These are phyloP conservation scores for Halocaridina rubra DNA, from an alignment of 2,888 invertebrate genomes.

Conservation along the genomic window DNA sequence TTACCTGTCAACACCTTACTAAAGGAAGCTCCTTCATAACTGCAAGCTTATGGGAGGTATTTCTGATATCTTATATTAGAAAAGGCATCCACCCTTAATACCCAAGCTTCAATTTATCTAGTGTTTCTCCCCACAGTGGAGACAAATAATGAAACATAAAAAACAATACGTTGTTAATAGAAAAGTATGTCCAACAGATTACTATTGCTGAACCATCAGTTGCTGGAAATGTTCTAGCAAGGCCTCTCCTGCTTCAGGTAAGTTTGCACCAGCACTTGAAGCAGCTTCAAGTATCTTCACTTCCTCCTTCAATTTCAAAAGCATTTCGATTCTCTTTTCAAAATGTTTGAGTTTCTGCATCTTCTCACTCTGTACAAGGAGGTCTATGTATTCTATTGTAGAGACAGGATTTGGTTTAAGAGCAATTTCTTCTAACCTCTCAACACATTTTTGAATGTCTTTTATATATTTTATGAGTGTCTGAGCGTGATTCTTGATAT, in stretches of 20 bases:
- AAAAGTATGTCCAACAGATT: too few relatives aligned
- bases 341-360: constrained; percentile 35
- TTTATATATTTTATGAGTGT: constrained; percentile 42
- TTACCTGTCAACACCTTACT: too few relatives aligned
- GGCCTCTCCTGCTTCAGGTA: constrained; percentile 35
- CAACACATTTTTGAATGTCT: constrained; percentile 5
- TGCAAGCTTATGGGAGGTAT: too few relatives aligned
- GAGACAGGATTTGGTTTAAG: constrained; percentile 64
- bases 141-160: too few relatives aligned
- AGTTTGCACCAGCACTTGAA: neutral
- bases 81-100: too few relatives aligned
- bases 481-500: constrained; percentile 48
- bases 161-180: too few relatives aligned
- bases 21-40: too few relatives aligned
- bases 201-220: neutral
- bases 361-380: constrained; percentile 65
- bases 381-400: constrained; percentile 65
- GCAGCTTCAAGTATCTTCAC: constrained; percentile 17
- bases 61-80: too few relatives aligned
- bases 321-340: constrained; percentile 13
- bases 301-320: constrained; percentile 27
- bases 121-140: too few relatives aligned
- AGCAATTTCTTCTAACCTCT: constrained; percentile 64
- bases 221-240: constrained; percentile 24
- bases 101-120: too few relatives aligned